phyloP scores from a whole-genome alignment of 2,797 vertebrate species.

The Pristis pectinata region DNA sequence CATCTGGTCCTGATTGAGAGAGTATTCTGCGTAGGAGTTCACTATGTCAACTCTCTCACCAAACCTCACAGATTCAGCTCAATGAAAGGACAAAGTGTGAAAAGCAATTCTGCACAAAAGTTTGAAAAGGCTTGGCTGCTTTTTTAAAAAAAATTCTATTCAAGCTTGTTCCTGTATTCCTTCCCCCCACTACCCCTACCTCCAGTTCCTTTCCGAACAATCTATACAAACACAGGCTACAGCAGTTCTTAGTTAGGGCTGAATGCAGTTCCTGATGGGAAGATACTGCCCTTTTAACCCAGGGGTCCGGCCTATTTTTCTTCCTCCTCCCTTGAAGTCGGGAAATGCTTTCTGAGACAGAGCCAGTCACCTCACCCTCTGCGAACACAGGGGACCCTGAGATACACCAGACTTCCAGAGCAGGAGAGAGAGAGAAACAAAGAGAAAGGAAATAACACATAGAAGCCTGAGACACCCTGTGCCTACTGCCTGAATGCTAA shows the following conservation, averaged over 20 bases:
- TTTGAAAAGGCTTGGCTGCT: slow-evolving; percentile 25
- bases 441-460: background rate
- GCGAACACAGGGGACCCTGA: background rate
- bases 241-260: background rate
- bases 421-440: background rate
- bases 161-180: slow-evolving; percentile 8
- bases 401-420: background rate
- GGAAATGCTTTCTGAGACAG: background rate
- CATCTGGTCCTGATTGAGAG: slow-evolving; percentile 33
- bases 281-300: slow-evolving; percentile 8
- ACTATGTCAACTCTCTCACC: background rate
- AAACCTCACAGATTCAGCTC: background rate
- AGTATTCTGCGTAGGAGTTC: background rate
- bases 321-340: background rate
- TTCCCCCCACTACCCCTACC: background rate
- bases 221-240: background rate
- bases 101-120: slow-evolving; percentile 25
- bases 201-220: background rate
- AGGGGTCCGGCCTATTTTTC: background rate
- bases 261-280: background rate
- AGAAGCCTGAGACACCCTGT: background rate
- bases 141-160: background rate
- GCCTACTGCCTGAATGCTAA: slow-evolving; percentile 6
- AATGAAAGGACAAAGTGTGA: slow-evolving; percentile 21
- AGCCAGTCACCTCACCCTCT: background rate